These are phyloP conservation scores for Cheilosia urbana DNA, from an alignment of 2,888 invertebrate genomes.

Conservation along the genomic window DNA sequence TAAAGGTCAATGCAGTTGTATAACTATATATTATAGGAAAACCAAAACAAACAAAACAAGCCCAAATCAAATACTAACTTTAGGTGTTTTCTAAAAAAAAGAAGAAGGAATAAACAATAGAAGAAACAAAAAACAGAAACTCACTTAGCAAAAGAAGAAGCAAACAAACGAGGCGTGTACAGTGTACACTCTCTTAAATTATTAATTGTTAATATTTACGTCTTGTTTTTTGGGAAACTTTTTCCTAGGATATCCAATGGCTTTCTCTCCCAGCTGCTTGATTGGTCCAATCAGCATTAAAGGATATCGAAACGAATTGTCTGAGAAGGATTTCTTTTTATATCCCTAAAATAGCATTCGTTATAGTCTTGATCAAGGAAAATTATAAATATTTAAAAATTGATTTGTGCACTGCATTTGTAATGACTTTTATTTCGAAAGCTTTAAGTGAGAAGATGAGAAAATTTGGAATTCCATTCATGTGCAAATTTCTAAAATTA, in stretches of 20 bases:
- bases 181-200: constrained; percentile 38
- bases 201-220: constrained; percentile 82
- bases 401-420: constrained; percentile 23
- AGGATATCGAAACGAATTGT: constrained; percentile 83
- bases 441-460: constrained; percentile 27
- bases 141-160: constrained; percentile 3
- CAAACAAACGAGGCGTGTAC: constrained; percentile 3
- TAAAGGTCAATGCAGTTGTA: constrained; percentile 23
- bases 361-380: constrained; percentile 29
- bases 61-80: constrained; percentile 9
- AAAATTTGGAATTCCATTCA: constrained; percentile 21
- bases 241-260: constrained; percentile 83
- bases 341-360: constrained; percentile 76
- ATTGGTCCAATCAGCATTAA: constrained; percentile 83
- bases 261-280: constrained; percentile 83
- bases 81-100: not conserved
- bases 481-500: constrained; percentile 50
- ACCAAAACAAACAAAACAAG: constrained; percentile 13
- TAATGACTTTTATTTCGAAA: constrained; percentile 22
- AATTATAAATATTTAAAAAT: constrained; percentile 17
- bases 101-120: not conserved
- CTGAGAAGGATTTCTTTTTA: constrained; percentile 78
- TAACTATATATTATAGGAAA: constrained; percentile 8
- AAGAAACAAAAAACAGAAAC: constrained; percentile 12
- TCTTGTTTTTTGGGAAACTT: constrained; percentile 83